phyloP scores from a whole-genome alignment of 2,797 vertebrate species.

The Antennarius maculatus region DNA sequence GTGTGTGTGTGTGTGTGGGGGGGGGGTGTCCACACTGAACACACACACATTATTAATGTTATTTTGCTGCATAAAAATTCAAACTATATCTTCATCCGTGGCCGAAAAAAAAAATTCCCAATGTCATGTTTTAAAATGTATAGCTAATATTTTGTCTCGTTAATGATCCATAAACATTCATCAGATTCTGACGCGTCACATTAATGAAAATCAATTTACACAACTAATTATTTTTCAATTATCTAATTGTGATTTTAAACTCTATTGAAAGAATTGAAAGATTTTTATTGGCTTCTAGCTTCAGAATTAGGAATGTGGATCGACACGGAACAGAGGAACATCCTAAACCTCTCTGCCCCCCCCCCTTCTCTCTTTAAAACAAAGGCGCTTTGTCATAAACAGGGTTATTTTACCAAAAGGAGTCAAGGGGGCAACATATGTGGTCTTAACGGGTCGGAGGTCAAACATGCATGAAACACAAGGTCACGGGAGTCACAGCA shows the following conservation, averaged over 20 bases:
- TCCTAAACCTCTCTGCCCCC: slow-evolving; percentile 31
- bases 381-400: slow-evolving; percentile 86
- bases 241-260: background rate
- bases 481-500: slow-evolving; percentile 84
- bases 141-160: too few species aligned
- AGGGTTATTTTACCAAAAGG: slow-evolving; percentile 82
- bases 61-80: background rate
- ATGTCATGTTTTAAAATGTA: background rate
- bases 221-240: background rate
- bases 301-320: slow-evolving; percentile 41
- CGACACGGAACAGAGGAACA: slow-evolving; percentile 37
- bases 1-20: too few species aligned
- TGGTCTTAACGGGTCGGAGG: slow-evolving; percentile 90
- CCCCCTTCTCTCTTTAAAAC: slow-evolving; percentile 62
- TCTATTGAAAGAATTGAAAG: slow-evolving; percentile 1
- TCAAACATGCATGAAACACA: slow-evolving; percentile 89
- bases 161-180: background rate
- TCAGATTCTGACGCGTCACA: background rate
- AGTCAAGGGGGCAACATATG: slow-evolving; percentile 84
- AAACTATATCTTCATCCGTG: too few species aligned
- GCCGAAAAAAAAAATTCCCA: too few species aligned
- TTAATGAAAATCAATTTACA: background rate
- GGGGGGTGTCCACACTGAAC: too few species aligned
- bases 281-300: slow-evolving; percentile 43
- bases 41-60: background rate